These are phyloP conservation scores for Caenorhabditis brenneri DNA, from an alignment of 1,140 invertebrate species.

Conservation along the genomic window DNA sequence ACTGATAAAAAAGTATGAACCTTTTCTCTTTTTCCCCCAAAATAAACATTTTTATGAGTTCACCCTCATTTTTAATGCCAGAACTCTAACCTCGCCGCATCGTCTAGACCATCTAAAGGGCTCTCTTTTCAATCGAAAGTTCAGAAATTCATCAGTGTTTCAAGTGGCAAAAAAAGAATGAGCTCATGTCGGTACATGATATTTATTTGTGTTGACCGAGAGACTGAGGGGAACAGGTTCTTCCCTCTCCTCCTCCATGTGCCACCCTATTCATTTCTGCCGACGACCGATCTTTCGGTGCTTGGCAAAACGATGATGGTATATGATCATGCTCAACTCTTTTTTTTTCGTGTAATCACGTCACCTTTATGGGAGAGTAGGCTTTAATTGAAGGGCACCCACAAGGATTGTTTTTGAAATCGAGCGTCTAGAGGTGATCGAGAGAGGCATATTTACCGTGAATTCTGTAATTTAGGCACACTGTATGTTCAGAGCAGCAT, in stretches of 20 bases:
- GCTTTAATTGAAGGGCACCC: too few relatives aligned
- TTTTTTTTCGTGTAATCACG: background rate
- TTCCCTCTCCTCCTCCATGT: background rate
- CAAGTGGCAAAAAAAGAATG: background rate
- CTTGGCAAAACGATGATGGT: background rate
- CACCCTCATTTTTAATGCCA: too few relatives aligned
- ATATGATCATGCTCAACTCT: background rate
- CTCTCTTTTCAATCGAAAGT: background rate
- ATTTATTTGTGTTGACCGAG: background rate
- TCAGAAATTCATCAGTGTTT: background rate
- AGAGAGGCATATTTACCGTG: too few relatives aligned
- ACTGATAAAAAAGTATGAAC: too few relatives aligned
- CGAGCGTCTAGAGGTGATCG: too few relatives aligned
- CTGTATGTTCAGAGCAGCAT: too few relatives aligned
- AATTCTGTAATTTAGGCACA: too few relatives aligned
- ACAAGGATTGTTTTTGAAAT: too few relatives aligned
- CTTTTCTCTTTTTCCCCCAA: too few relatives aligned
- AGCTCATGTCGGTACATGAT: conserved; percentile 9
- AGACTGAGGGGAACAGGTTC: background rate
- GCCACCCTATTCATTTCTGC: background rate
- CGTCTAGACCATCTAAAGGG: background rate
- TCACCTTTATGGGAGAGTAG: background rate
- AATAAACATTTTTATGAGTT: too few relatives aligned
- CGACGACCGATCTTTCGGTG: conserved; percentile 13
- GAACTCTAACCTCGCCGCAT: too few relatives aligned